Conservation (phyloP, 2,113 vertebrate genomes). For the Heloderma charlesbogerti region DNA sequence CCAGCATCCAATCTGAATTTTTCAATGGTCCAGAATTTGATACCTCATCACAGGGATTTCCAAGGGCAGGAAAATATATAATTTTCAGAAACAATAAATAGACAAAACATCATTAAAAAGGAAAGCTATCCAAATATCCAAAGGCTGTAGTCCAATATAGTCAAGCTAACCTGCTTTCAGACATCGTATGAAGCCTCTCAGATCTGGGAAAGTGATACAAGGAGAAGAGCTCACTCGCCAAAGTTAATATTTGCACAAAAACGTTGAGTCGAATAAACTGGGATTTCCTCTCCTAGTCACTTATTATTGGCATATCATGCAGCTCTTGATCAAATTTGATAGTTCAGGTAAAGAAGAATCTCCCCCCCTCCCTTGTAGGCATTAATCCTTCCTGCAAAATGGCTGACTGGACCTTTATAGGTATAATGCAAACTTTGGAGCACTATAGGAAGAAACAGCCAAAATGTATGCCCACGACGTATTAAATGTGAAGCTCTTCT, state of each 20-base stretch:
- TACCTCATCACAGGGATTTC: constrained; percentile 6
- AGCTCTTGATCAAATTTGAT: constrained; percentile 66
- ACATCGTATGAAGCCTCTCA: constrained; percentile 64
- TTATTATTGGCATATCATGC: constrained; percentile 60
- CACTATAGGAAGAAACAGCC: neutral
- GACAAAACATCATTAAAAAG: constrained; percentile 54
- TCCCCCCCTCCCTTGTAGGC: neutral
- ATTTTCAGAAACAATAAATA: constrained; percentile 57
- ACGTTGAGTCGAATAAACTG: constrained; percentile 81
- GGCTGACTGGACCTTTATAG: neutral
- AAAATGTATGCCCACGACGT: neutral
- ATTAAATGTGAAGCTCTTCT: neutral
- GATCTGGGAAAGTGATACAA: constrained; percentile 84
- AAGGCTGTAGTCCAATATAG: constrained; percentile 36
- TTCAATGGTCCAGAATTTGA: constrained; percentile 38
- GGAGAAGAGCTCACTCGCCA: constrained; percentile 75
- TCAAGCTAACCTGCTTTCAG: constrained; percentile 57
- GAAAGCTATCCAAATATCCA: constrained; percentile 50
- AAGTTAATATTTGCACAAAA: constrained; percentile 88
- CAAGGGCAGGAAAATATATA: neutral
- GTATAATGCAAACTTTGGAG: neutral
- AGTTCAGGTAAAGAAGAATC: constrained; percentile 30
- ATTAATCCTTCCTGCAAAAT: constrained; percentile 13
- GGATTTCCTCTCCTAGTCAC: constrained; percentile 77
- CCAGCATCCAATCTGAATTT: constrained; percentile 16